phyloP scores from a whole-genome alignment of 2,888 invertebrate genomes.

The Amiota minor region DNA sequence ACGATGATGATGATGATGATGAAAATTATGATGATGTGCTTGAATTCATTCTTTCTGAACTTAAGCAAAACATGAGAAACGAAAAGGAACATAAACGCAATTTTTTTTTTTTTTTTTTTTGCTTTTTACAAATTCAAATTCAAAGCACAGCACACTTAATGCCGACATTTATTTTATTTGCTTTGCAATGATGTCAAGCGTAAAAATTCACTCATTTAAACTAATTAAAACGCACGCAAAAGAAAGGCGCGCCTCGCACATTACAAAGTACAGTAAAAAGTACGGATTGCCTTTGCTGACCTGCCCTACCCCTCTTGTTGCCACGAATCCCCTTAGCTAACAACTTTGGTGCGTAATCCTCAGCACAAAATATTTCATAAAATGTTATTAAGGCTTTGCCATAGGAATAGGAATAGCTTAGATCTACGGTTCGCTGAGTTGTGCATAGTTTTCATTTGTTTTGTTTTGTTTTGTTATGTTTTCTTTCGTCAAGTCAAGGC shows the following conservation, averaged over 20 bases:
- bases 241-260: conserved; percentile 12
- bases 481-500: conserved; percentile 3
- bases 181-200: conserved; percentile 27
- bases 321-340: too few relatives aligned
- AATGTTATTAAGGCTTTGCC: neutral
- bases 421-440: neutral
- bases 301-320: neutral
- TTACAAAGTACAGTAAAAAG: neutral
- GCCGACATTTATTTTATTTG: conserved; percentile 21
- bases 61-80: neutral
- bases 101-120: too few relatives aligned
- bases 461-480: neutral
- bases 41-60: neutral
- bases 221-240: conserved; percentile 31
- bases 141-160: conserved; percentile 3
- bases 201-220: conserved; percentile 28
- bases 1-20: neutral
- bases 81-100: neutral
- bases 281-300: neutral
- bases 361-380: neutral
- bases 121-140: conserved; percentile 9
- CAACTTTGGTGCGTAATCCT: too few relatives aligned
- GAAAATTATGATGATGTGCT: neutral
- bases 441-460: neutral
- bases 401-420: too few relatives aligned